Evolutionary conservation across 2,113 vertebrate species (phyloP), one percentile per base, ranked within the genome.

Genomic region (Ciconia maguari): DNA sequence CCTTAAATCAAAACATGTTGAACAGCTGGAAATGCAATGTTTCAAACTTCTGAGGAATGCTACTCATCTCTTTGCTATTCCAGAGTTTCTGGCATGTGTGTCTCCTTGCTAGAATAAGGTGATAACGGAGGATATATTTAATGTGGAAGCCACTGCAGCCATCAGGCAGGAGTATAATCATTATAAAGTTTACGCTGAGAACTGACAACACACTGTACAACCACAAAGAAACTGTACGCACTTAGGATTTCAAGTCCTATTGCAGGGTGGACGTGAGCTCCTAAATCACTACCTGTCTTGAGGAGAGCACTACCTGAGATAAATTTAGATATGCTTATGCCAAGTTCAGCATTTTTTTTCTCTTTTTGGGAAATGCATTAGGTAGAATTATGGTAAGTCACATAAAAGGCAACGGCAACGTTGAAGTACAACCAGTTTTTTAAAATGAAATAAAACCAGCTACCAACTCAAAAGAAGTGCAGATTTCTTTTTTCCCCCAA

Each of bases 401-500:
- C 26, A 36, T 48, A 76, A 57, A 81, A 82, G 14, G 9, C n/a
- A 30, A 48, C 0, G 3, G 20, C 26, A 82, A 66, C 3, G 11
- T 5, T 29, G 20, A 80, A 72, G 24, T 22, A 9, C 1, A 51
- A 52, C 7, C 24, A 36, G 6, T 8, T 74, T 81, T 17, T 20
- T 41, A 81, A 84, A 68, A 75, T 1, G 2, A 80, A 88, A 65
- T 41, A 71, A 87, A 91, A 48, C 2, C 26, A 64, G 26, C 26
- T 62, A 65, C 18, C 42, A 78, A 55, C 11, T 66, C 42, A 62
- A 89, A 58, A 26, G 20, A 65, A 79, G 29, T 4, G 22, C 41
- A 38, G 12, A 6, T 9, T 38, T 16, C 9, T 38, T 16, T 14
- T 16, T 10, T 0, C 1, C 3, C 3, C 7, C 21, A 27, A 51